Conservation (phyloP, 1,140 invertebrate species). For the Drosophila azteca region DNA sequence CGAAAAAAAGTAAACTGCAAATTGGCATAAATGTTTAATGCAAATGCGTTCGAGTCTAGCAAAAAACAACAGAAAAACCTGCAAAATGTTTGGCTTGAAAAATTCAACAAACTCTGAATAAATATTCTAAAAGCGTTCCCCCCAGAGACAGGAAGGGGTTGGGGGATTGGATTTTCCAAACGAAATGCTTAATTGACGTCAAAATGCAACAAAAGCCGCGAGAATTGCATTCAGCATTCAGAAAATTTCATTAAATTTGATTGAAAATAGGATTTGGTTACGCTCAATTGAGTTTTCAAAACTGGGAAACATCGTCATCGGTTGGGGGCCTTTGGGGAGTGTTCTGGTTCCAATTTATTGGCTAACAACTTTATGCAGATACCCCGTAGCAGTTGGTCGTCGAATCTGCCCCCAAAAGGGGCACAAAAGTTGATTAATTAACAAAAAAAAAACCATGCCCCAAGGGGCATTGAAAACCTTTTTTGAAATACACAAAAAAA, state of each 20-base stretch:
- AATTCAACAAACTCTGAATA: conserved; percentile 23
- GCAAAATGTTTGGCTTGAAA: conserved; percentile 27
- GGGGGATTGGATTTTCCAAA: conserved; percentile 20
- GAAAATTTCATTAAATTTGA: conserved; percentile 50
- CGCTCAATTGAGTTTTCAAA: conserved; percentile 38
- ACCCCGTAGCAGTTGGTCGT: conserved; percentile 15
- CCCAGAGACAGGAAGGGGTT: background rate
- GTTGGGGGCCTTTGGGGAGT: conserved; percentile 10
- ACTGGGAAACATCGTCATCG: conserved; percentile 2
- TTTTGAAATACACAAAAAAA: conserved; percentile 3
- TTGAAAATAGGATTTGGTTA: conserved; percentile 41
- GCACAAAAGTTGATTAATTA: conserved; percentile 34
- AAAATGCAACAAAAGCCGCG: conserved; percentile 50
- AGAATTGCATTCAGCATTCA: conserved; percentile 46
- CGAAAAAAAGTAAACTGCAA: conserved; percentile 28
- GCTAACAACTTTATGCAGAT: conserved; percentile 12
- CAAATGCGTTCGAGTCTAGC: conserved; percentile 44
- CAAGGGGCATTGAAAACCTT: conserved; percentile 28
- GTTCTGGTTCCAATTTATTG: conserved; percentile 28
- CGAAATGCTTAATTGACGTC: conserved; percentile 57
- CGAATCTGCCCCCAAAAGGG: conserved; percentile 18
- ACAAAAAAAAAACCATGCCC: conserved; percentile 28
- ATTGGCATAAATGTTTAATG: conserved; percentile 63
- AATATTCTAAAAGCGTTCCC: conserved; percentile 36
- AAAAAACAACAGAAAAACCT: background rate